Conservation (phyloP, 1,140 invertebrate genomes). For the Cyphomyrmex costatus region DNA sequence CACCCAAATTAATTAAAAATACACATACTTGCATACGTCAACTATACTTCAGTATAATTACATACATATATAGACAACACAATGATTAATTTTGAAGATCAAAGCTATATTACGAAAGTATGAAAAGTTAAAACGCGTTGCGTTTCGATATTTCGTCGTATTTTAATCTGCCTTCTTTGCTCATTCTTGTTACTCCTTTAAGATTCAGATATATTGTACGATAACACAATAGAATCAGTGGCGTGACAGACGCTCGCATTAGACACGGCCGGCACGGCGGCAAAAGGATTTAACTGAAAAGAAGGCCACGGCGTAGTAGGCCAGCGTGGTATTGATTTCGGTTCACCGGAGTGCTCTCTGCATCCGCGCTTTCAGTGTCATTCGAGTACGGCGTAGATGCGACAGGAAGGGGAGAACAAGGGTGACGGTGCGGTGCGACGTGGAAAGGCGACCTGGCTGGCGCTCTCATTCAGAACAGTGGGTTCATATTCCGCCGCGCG, state of each 20-base stretch:
- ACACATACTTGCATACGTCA: background rate
- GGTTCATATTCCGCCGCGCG: background rate
- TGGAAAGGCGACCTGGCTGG: background rate
- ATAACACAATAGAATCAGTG: background rate
- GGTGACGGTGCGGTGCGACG: background rate
- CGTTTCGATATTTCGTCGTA: background rate
- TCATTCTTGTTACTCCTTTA: background rate
- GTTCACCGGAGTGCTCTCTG: slow-evolving; percentile 69
- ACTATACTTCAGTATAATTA: background rate
- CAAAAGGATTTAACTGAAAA: slow-evolving; percentile 77
- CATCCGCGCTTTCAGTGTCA: slow-evolving; percentile 76
- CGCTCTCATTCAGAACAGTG: slow-evolving; percentile 60
- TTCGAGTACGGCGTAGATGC: slow-evolving; percentile 74
- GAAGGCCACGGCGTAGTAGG: slow-evolving; percentile 80
- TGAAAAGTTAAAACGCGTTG: background rate
- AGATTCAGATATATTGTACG: background rate
- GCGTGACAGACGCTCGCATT: slow-evolving; percentile 20
- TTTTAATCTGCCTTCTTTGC: background rate
- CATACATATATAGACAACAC: no score
- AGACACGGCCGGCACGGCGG: slow-evolving; percentile 25
- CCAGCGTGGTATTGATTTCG: slow-evolving; percentile 78
- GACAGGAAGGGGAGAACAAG: slow-evolving; percentile 40
- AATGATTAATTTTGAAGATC: background rate
- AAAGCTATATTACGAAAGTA: background rate
- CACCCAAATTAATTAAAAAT: no score